These are phyloP conservation scores for Triplophysa bombifrons DNA, from an alignment of 2,797 vertebrate species.

Conservation along the genomic window DNA sequence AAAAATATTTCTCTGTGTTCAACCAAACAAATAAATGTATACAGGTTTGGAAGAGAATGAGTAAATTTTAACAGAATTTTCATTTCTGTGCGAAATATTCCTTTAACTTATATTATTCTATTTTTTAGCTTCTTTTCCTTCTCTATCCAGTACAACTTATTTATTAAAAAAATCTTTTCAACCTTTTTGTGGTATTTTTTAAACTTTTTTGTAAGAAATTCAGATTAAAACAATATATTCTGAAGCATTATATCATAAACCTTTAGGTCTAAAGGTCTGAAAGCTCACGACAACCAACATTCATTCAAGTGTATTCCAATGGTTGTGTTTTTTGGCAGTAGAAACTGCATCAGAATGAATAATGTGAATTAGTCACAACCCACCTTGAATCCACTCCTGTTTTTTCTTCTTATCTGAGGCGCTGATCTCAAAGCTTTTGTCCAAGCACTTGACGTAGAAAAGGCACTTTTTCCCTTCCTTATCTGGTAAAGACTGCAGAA, in stretches of 20 bases:
- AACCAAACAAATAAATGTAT: too few relatives aligned
- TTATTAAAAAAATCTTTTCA: too few relatives aligned
- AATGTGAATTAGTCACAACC: constrained; percentile 39
- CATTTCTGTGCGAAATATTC: too few relatives aligned
- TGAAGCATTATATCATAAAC: too few relatives aligned
- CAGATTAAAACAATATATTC: not conserved
- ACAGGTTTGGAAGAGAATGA: too few relatives aligned
- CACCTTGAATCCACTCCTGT: constrained; percentile 98
- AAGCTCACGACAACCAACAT: too few relatives aligned
- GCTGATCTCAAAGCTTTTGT: constrained; percentile 95
- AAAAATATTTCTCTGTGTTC: too few relatives aligned
- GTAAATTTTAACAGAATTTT: too few relatives aligned
- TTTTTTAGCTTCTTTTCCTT: too few relatives aligned
- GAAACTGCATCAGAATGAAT: constrained; percentile 2
- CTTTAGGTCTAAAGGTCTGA: too few relatives aligned
- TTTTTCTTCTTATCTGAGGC: constrained; percentile 98
- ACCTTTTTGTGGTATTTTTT: too few relatives aligned
- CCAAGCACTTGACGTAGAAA: constrained; percentile 88
- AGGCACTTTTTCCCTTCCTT: constrained; percentile 97
- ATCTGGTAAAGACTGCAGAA: constrained; percentile 86
- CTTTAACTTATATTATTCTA: too few relatives aligned
- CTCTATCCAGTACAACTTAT: not conserved
- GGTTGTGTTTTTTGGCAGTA: not conserved
- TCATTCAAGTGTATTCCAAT: not conserved
- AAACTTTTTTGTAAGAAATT: not conserved